Percentiles rank a stretch among this genome's conserved stretches.
Evolutionary conservation across 1,140 invertebrate genomes (phyloP).

Genomic region (Mylabris phalerata): DNA sequence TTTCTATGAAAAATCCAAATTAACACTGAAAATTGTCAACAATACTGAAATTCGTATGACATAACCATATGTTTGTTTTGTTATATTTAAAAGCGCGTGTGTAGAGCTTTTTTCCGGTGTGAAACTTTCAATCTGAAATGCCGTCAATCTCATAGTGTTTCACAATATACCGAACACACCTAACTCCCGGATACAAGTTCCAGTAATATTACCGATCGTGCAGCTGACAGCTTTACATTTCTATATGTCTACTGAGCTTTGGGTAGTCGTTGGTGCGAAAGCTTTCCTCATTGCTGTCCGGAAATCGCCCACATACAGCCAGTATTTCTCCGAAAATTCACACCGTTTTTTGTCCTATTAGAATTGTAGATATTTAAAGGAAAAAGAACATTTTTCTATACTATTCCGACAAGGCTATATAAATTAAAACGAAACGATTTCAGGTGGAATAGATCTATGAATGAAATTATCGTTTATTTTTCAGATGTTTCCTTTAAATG

Average conservation of each 20-base stretch:
- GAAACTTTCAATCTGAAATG: constrained; percentile 28
- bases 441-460: too few relatives aligned
- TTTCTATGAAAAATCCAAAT: too few relatives aligned
- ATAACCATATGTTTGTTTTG: constrained; percentile 9
- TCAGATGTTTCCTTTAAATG: too few relatives aligned
- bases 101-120: constrained; percentile 14
- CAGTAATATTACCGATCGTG: constrained; percentile 26
- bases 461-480: too few relatives aligned
- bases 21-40: too few relatives aligned
- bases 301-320: constrained; percentile 14
- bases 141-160: constrained; percentile 24
- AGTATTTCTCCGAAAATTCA: too few relatives aligned
- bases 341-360: too few relatives aligned
- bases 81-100: background rate
- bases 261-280: too few relatives aligned
- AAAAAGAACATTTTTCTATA: background rate
- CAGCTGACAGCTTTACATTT: constrained; percentile 30
- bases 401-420: background rate
- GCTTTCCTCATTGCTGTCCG: background rate
- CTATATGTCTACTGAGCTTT: constrained; percentile 23
- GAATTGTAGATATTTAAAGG: too few relatives aligned
- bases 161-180: constrained; percentile 9
- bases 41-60: constrained; percentile 9
- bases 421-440: too few relatives aligned
- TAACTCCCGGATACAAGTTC: constrained; percentile 24